A percentile compares a stretch with the other conserved stretches of the same genome.
These are phyloP conservation scores for Apaloderma vittatum DNA, from an alignment of 2,113 vertebrate species.

Conservation along the genomic window DNA sequence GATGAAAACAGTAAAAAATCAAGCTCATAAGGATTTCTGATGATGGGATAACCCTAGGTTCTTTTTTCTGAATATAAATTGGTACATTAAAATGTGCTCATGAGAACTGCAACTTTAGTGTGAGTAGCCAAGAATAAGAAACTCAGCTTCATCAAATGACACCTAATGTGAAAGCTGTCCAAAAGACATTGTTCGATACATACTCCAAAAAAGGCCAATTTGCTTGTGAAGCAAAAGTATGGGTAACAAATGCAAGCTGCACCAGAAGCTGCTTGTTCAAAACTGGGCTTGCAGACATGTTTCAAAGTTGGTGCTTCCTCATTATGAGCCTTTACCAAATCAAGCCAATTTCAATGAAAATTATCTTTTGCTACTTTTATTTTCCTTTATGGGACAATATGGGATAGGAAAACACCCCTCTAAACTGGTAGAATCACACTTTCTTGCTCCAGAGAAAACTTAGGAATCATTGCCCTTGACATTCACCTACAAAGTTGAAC, in stretches of 20 bases:
- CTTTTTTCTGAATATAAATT: conserved; percentile 65
- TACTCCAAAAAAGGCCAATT: neutral
- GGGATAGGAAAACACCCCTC: neutral
- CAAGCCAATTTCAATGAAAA: neutral
- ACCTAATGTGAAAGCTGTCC: conserved; percentile 24
- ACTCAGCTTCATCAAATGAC: conserved; percentile 39
- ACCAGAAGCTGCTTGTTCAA: neutral
- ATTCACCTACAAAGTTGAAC: neutral
- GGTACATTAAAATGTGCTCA: conserved; percentile 35
- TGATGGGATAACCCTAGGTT: conserved; percentile 10
- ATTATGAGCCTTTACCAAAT: neutral
- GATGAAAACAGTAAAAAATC: neutral
- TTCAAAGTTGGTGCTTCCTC: neutral
- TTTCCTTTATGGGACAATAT: neutral
- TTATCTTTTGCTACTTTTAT: neutral
- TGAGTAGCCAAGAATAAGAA: conserved; percentile 47
- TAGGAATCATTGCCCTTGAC: neutral
- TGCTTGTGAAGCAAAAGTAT: neutral
- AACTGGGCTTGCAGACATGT: neutral
- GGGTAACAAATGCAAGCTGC: neutral
- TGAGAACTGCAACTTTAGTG: neutral
- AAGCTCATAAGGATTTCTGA: conserved; percentile 14
- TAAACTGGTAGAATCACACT: neutral
- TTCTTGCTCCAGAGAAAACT: neutral
- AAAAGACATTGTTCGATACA: neutral